phyloP scores from a whole-genome alignment of 2,113 vertebrate species.

The Isurus oxyrinchus region DNA sequence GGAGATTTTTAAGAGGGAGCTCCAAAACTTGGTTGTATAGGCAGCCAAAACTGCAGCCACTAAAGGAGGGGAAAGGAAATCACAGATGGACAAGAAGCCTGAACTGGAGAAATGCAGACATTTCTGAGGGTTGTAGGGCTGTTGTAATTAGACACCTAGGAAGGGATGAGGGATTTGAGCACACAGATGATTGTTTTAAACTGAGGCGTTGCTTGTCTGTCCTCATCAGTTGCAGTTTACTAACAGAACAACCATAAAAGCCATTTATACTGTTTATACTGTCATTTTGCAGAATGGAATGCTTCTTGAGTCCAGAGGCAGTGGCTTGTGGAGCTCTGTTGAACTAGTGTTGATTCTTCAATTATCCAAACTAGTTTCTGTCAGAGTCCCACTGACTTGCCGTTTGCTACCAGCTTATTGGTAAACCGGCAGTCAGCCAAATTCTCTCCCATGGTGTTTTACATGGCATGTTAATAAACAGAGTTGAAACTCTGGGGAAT shows the following conservation, averaged over 20 bases:
- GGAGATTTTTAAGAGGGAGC: background rate
- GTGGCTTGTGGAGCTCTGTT: background rate
- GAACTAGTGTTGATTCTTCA: background rate
- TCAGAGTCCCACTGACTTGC: background rate
- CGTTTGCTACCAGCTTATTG: background rate
- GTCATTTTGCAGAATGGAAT: background rate
- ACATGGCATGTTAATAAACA: background rate
- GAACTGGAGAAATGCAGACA: background rate
- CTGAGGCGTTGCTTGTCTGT: background rate
- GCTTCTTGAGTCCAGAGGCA: background rate
- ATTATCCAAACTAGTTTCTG: background rate
- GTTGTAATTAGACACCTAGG: background rate
- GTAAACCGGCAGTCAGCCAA: background rate
- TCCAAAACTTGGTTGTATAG: background rate
- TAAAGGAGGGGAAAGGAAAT: background rate
- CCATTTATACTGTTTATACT: background rate
- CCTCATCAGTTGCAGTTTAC: background rate
- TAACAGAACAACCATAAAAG: background rate
- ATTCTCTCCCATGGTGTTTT: background rate
- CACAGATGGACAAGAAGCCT: background rate
- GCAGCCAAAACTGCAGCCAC: background rate
- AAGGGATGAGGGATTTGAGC: background rate
- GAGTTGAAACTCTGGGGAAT: background rate
- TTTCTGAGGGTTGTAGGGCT: background rate
- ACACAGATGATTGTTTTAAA: background rate